phyloP scores from a whole-genome alignment of 2,113 vertebrate genomes.

The Paraplagusia blochii region DNA sequence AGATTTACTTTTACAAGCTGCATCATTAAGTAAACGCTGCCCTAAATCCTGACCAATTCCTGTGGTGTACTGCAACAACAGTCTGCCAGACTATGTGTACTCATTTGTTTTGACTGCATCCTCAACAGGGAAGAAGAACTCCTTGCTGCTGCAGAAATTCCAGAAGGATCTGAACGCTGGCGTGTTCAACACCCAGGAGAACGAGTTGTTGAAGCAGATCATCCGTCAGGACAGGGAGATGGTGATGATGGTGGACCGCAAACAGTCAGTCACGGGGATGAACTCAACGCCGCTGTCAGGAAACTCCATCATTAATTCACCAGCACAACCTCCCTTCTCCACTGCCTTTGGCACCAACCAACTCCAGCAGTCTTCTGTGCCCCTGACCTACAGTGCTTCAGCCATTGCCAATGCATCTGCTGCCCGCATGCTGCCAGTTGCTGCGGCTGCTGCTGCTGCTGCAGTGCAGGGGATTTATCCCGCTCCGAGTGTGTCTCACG shows the following conservation, averaged over 20 bases:
- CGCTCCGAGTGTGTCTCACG: constrained; percentile 79
- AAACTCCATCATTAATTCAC: constrained; percentile 86
- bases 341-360: constrained; percentile 70
- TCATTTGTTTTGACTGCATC: constrained; percentile 54
- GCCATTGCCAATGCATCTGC: constrained; percentile 78
- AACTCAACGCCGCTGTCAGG: constrained; percentile 82
- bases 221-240: constrained; percentile 97
- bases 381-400: constrained; percentile 81
- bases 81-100: constrained; percentile 41
- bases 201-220: constrained; percentile 98
- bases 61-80: constrained; percentile 43
- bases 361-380: constrained; percentile 82
- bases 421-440: constrained; percentile 77
- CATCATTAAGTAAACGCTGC: constrained; percentile 31
- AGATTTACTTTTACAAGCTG: constrained; percentile 40
- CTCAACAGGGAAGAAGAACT: constrained; percentile 95
- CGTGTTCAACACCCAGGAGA: constrained; percentile 98
- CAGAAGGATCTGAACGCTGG: constrained; percentile 98
- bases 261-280: constrained; percentile 78
- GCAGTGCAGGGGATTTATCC: constrained; percentile 82
- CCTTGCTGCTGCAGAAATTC: constrained; percentile 95
- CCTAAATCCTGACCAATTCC: constrained; percentile 21
- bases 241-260: constrained; percentile 87
- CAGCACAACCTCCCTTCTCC: constrained; percentile 81
- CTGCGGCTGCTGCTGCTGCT: constrained; percentile 77